A percentile compares a stretch with the other conserved stretches of the same genome.
Conservation (phyloP, 2,888 invertebrate species). For the Plagodis dolabraria region DNA sequence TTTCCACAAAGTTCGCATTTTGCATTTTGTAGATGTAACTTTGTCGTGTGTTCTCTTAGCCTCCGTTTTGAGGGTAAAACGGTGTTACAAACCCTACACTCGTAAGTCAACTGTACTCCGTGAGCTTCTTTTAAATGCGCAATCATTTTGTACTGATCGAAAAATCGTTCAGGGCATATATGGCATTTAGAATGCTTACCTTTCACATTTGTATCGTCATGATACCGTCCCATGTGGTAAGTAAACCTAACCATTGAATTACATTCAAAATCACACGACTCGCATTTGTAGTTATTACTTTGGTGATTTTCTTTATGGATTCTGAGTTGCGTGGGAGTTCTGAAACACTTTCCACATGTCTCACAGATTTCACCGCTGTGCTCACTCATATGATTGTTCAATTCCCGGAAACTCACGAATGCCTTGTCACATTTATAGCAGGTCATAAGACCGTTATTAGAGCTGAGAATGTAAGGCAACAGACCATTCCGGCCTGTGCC, state of each 20-base stretch:
- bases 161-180: background rate
- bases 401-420: background rate
- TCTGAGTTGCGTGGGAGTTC: background rate
- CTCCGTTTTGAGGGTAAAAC: background rate
- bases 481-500: slow-evolving; percentile 42
- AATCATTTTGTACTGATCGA: background rate
- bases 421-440: background rate
- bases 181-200: background rate
- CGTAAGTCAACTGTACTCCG: background rate
- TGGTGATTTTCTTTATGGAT: background rate
- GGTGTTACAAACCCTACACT: background rate
- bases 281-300: background rate
- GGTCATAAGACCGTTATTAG: background rate
- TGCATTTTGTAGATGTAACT: background rate
- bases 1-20: background rate
- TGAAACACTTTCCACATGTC: slow-evolving; percentile 48
- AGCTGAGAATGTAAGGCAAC: slow-evolving; percentile 13
- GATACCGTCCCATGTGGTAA: background rate
- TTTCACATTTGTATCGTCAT: background rate
- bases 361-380: slow-evolving; percentile 68
- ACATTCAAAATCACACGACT: background rate
- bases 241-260: background rate
- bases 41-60: background rate
- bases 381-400: slow-evolving; percentile 2
- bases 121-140: background rate